These are phyloP conservation scores for Hucho hucho DNA, from an alignment of 2,113 vertebrate genomes.

Conservation along the genomic window DNA sequence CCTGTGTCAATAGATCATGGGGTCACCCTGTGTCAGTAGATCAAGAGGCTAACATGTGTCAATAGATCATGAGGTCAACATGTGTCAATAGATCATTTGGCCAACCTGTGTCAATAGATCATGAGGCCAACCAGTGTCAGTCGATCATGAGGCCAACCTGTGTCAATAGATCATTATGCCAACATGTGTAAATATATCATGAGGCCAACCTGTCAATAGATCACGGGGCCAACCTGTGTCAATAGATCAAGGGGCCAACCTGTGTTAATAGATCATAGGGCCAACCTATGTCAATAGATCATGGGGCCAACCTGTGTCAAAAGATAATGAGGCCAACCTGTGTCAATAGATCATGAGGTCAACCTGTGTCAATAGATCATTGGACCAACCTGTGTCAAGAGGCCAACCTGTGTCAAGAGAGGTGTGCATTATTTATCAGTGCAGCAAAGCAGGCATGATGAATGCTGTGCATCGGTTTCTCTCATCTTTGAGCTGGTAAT, in stretches of 20 bases:
- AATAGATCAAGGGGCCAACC: slow-evolving; percentile 13
- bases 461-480: slow-evolving; percentile 41
- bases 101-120: slow-evolving; percentile 7
- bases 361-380: no score
- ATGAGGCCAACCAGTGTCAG: no score
- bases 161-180: background rate
- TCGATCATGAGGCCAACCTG: slow-evolving; percentile 14
- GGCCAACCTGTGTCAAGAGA: slow-evolving; percentile 21
- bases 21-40: background rate
- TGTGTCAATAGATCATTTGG: slow-evolving; percentile 8
- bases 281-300: background rate
- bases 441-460: slow-evolving; percentile 48
- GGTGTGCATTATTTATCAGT: slow-evolving; percentile 40
- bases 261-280: background rate
- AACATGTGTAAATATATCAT: slow-evolving; percentile 1
- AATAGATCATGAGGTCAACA: no score
- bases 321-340: no score
- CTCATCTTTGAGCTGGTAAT: slow-evolving; percentile 57
- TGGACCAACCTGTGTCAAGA: no score
- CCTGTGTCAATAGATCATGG: background rate
- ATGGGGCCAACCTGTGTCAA: slow-evolving; percentile 2
- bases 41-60: slow-evolving; percentile 11
- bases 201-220: slow-evolving; percentile 1
- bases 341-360: no score
- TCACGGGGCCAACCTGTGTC: no score